phyloP scores from a whole-genome alignment of 1,140 invertebrate genomes.

The Oscheius sp. region DNA sequence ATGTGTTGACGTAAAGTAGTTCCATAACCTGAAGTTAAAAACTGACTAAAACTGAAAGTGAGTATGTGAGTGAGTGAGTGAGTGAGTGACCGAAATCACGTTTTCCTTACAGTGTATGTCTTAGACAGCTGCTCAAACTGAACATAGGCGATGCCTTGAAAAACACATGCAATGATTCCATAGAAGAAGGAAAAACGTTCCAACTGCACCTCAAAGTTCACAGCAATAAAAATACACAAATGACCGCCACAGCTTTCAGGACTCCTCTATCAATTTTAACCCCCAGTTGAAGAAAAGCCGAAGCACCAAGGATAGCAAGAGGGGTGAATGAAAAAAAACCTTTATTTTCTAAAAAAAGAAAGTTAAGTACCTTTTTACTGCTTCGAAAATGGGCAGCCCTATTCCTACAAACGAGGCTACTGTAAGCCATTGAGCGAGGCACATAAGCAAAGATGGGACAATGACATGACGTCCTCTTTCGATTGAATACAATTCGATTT shows the following conservation, averaged over 20 bases:
- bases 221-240: constrained; percentile 46
- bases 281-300: constrained; percentile 63
- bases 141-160: constrained; percentile 65
- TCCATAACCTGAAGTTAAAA: constrained; percentile 26
- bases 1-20: constrained; percentile 41
- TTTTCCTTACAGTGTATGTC: constrained; percentile 22
- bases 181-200: constrained; percentile 63
- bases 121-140: constrained; percentile 26
- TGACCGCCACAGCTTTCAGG: neutral
- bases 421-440: constrained; percentile 63
- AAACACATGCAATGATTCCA: constrained; percentile 64
- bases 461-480: constrained; percentile 61
- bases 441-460: constrained; percentile 64
- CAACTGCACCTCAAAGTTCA: constrained; percentile 63
- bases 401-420: constrained; percentile 65
- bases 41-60: too few species aligned
- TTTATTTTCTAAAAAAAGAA: too few species aligned
- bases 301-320: constrained; percentile 10
- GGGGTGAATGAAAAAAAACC: constrained; percentile 18
- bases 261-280: constrained; percentile 49
- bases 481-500: constrained; percentile 61
- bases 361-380: constrained; percentile 63
- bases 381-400: constrained; percentile 67
- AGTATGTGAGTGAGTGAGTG: too few species aligned
- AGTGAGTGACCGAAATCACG: too few species aligned